Base-by-base conservation (phyloP, 2,113 vertebrate species). In the Muscicapa adusta region DNA sequence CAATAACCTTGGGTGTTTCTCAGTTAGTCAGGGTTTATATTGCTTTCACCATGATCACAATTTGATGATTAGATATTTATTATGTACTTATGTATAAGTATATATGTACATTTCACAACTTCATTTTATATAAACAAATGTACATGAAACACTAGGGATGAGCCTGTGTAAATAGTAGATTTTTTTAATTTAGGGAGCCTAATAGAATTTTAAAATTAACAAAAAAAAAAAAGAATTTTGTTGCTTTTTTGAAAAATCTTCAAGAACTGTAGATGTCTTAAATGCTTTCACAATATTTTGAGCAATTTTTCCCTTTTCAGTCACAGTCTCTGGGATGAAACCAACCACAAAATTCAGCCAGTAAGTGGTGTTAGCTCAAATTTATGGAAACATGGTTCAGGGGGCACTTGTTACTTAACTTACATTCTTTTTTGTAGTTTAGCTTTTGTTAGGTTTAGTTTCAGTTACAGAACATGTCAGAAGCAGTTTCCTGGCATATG, bases 351-450 rank as follows among this genome's bases (percentile, higher is more conserved):
- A 76, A 74, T 61, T 84, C 12, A 61, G 15, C 5, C 11, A 40
- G 8, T 7, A 12, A 22, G 10, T 14, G 19, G 13, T 36, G 40
- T 40, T 62, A 57, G 4, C 45, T 57, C 24, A 61, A 60, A 7
- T 50, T 75, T 56, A 42, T 67, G 38, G 9, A 31, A 70, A 57
- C 6, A 0, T 50, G 25, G 2, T 18, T 78, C 19, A 24, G 6
- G 10, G 16, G 5, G 1, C 4, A 18, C 22, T 87, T 54, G 8
- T 54, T 79, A 22, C 24, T 76, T 31, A 33, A 42, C 58, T 28
- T 42, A 5, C 0, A 0, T 48, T 34, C 5, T 19, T 79, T 6
- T 47, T 63, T 71, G 43, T 13, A 67, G 24, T 58, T 38, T 22
- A 25, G 6, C 20, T 72, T 90, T 75, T 43, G 18, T 14, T 19